Percentiles rank a stretch among this genome's conserved stretches.
These are phyloP conservation scores for Drosophila parabipectinata DNA, from an alignment of 1,140 invertebrate genomes.

Conservation along the genomic window DNA sequence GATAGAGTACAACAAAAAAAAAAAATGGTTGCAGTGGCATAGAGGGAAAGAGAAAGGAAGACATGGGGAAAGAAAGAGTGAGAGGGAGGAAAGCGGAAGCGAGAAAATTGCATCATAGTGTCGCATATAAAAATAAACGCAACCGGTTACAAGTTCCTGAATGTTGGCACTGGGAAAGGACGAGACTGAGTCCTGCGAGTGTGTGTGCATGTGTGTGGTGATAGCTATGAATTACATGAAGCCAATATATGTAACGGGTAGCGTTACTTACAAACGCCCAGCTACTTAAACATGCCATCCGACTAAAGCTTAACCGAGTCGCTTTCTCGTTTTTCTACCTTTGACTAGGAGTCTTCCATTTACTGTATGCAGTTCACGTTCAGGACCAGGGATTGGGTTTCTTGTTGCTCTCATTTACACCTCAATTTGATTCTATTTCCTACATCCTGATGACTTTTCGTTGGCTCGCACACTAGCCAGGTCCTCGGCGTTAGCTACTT, in stretches of 20 bases:
- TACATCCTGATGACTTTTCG: slow-evolving; percentile 36
- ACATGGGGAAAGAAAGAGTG: background rate
- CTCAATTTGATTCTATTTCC: slow-evolving; percentile 81
- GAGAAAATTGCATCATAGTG: slow-evolving; percentile 81
- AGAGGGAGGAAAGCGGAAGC: slow-evolving; percentile 48
- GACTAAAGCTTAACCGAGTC: slow-evolving; percentile 50
- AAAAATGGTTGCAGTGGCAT: slow-evolving; percentile 36
- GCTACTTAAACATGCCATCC: slow-evolving; percentile 77
- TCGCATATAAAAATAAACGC: slow-evolving; percentile 78
- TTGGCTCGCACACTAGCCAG: slow-evolving; percentile 26
- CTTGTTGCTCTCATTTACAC: slow-evolving; percentile 78
- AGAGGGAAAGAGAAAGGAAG: background rate
- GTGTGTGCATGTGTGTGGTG: slow-evolving; percentile 51
- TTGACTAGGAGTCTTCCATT: slow-evolving; percentile 48
- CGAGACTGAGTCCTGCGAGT: background rate
- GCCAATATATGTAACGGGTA: slow-evolving; percentile 54
- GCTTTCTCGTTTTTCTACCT: slow-evolving; percentile 11
- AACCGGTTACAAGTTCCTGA: slow-evolving; percentile 62
- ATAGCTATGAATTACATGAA: slow-evolving; percentile 77
- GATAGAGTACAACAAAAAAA: slow-evolving; percentile 7
- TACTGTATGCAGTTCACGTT: slow-evolving; percentile 68
- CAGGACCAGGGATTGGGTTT: slow-evolving; percentile 19
- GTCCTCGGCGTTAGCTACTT: slow-evolving; percentile 46
- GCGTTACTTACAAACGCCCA: slow-evolving; percentile 54
- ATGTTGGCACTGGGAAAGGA: slow-evolving; percentile 27